Percentiles rank a stretch among this genome's conserved stretches.
Conservation (phyloP, 2,888 invertebrate species). For the Scaptomyza parva region DNA sequence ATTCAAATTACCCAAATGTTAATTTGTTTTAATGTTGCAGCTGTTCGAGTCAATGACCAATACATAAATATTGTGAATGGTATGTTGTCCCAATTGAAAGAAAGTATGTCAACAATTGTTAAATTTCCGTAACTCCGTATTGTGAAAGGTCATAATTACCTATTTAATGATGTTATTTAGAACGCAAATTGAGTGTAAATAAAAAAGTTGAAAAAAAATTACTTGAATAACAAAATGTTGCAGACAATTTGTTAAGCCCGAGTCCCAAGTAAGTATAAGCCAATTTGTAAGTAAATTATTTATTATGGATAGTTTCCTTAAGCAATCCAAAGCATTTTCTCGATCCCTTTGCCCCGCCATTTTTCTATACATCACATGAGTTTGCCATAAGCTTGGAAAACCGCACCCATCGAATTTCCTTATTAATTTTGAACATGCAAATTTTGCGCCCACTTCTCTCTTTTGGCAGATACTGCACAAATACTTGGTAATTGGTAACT, state of each 20-base stretch:
- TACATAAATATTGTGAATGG: background rate
- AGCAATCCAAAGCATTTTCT: conserved; percentile 25
- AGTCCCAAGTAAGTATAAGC: no score
- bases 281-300: background rate
- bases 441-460: conserved; percentile 63
- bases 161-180: background rate
- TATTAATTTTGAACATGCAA: conserved; percentile 73
- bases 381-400: conserved; percentile 30
- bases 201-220: conserved; percentile 5
- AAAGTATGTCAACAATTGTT: conserved; percentile 1
- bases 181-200: background rate
- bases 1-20: conserved; percentile 35
- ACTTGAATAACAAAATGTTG: background rate
- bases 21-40: conserved; percentile 10
- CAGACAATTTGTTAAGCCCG: no score
- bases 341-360: conserved; percentile 12
- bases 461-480: conserved; percentile 36
- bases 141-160: background rate
- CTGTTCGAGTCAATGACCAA: conserved; percentile 2
- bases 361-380: conserved; percentile 1
- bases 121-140: background rate
- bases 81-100: conserved; percentile 8
- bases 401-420: conserved; percentile 52
- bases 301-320: conserved; percentile 2
- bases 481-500: conserved; percentile 65